Base-by-base conservation (phyloP, 1,140 invertebrate genomes). In the Vanessa atalanta region DNA sequence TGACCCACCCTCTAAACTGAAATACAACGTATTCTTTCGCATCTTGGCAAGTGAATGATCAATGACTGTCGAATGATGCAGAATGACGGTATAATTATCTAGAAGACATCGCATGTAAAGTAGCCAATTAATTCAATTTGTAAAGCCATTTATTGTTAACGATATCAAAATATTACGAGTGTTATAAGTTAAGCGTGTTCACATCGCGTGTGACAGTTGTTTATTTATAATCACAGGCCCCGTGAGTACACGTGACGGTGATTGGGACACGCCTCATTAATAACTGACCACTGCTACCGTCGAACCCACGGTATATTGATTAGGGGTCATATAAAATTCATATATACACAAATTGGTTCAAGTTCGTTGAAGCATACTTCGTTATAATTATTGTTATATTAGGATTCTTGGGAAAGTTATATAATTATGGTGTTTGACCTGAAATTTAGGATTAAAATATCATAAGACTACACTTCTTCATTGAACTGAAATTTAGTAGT, bases 251-350 rank as follows among this genome's bases (percentile, higher is more conserved):
- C 55, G 55, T 61, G 26, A 31, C 26, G 57, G 14, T 61, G 31
- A 61, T 61, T 61, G 57, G 20, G 55, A 37, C 57, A 37, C 57
- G 26, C 57, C 57, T 61, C 53, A 20, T 9, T 57, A 23, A 57
- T 57, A 23, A 11, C 53, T 12, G 7, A 51, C 48, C 48, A 51
- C 12, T 14, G 2, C 26, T 6, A 51, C 48, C 48, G 12, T 12
- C 48, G 37, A 12, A 23, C 15, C n/a, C 51, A n/a, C n/a, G 51
- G 1, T 15, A 12, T 15, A 50, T 50, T n/a, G 13, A 50, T 50
- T 50, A 50, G 12, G 48, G 13, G 13, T 50, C 48, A 50, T 50
- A 50, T 5, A 50, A 50, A 15, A 50, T 50, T 50, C 48, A 50
- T 15, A 50, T 14, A 13, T 50, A 50, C 48, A 15, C 37, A 43